Evolutionary conservation across 2,888 invertebrate species (phyloP), one percentile per base, ranked within the genome.

Genomic region (Anaspis maculata): DNA sequence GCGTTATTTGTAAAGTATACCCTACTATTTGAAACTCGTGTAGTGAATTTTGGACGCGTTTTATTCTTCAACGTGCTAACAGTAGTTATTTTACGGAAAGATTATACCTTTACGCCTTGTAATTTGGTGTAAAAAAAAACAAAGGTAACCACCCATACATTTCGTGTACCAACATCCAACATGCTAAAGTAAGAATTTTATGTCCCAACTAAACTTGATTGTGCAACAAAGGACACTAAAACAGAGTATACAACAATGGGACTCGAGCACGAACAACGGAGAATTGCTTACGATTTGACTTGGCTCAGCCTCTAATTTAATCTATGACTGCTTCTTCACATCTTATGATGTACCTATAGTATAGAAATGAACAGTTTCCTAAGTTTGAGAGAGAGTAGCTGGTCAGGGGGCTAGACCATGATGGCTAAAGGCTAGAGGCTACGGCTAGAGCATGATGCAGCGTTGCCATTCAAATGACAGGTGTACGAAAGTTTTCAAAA

Each of bases 1-100:
- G 44, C 30, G 44, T 43, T 48, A 49, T 46, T 46, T 45, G 42
- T 45, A 42, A 45, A 47, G 46, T 44, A n/a, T n/a, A 46, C 45
- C 45, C 48, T 34, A 42, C 30, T 41, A 48, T 48, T 49, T 45
- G 28, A 41, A n/a, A 37, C 32, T 30, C 45, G 37, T 41, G 31
- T 25, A 36, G 16, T 39, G 27, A 37, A 37, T 27, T 41, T 40
- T 30, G 32, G 27, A 37, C 28, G 40, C 32, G 32, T 38, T 41
- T 32, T 30, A 35, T 32, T 25, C 26, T 37, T 30, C 27, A 34
- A 34, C 34, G 42, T 38, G 40, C 34, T 35, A 39, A 42, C 45
- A 43, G 42, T 45, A 41, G 45, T 42, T 41, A 41, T 41, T 41
- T 38, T 28, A 25, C 30, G 15, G 26, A 39, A 32, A 34, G 41